Evolutionary conservation across 2,888 invertebrate genomes (phyloP).

Genomic region (Amorpha juglandis): DNA sequence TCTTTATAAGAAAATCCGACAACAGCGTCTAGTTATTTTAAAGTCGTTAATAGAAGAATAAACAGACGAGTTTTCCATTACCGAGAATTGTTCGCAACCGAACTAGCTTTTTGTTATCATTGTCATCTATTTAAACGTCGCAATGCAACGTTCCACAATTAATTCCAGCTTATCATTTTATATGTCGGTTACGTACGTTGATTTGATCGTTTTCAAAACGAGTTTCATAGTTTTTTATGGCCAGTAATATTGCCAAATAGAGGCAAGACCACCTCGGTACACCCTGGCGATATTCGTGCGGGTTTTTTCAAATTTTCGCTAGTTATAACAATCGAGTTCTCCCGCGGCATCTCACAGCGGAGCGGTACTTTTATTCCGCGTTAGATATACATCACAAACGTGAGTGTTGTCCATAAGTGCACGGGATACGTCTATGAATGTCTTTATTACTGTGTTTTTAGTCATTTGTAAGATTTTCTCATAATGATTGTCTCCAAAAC

Average conservation of each 20-base stretch:
- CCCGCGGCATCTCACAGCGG: constrained; percentile 73
- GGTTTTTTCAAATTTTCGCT: constrained; percentile 52
- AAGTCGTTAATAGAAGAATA: constrained; percentile 9
- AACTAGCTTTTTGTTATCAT: constrained; percentile 10
- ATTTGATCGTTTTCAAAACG: constrained; percentile 22
- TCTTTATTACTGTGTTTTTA: constrained; percentile 82
- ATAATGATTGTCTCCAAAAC: constrained; percentile 84
- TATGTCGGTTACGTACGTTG: constrained; percentile 22
- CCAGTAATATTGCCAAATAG: background rate
- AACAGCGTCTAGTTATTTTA: background rate
- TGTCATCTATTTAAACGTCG: constrained; percentile 19
- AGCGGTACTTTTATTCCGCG: constrained; percentile 82
- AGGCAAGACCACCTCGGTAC: constrained; percentile 17
- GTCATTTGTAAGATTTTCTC: constrained; percentile 84
- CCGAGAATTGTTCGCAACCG: constrained; percentile 5
- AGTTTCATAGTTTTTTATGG: constrained; percentile 18
- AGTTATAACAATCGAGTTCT: constrained; percentile 68
- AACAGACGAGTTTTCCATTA: constrained; percentile 18
- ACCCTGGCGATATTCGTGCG: constrained; percentile 22
- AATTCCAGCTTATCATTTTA: constrained; percentile 24
- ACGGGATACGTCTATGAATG: constrained; percentile 81
- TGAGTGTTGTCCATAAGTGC: constrained; percentile 81
- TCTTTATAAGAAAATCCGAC: constrained; percentile 1
- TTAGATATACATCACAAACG: constrained; percentile 81
- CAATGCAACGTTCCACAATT: constrained; percentile 20